Evolutionary conservation across 2,888 invertebrate species (phyloP), one percentile per base, ranked within the genome.

Genomic region (Linyphia triangularis): DNA sequence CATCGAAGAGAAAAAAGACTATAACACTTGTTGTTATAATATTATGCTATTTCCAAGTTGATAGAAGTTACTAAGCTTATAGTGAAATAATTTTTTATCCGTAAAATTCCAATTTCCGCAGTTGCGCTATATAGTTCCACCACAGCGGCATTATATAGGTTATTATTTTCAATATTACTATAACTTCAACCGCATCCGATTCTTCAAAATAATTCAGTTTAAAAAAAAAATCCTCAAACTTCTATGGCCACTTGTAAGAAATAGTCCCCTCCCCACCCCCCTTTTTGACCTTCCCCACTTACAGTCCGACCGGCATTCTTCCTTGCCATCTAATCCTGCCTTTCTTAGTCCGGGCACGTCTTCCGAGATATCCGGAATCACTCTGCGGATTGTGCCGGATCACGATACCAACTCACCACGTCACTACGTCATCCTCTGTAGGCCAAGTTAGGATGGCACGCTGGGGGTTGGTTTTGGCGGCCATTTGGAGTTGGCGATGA

Each of bases 291-390:
- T 19, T 57, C 59, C 57, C 22, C 40, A n/a, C n/a, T 24, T 40
- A 43, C 43, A 33, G 65, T 28, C 43, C 40, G 28, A 43, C 43
- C 40, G 28, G 65, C 28, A 63, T 22, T 40, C 5, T 13, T 37
- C 22, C 22, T 9, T 9, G 5, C 16, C 51, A 5, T 33, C 24
- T 63, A 78, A 78, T 24, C 78, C 78, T n/a, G 65, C 28, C 30
- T 57, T 22, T 81, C 22, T 13, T 26, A 81, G 30, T 81, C 81
- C 16, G 22, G 69, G n/a, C 81, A 81, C 81, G 81, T 70, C 30
- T 30, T 16, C 19, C 33, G 30, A 30, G 69, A 69, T 59, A 81
- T 69, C 81, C 81, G 24, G 69, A 57, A 37, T 69, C 69, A 59
- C 37, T 33, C 57, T 19, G 7, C 19, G 81, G 59, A 33, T 81